Percentiles rank a stretch among this genome's conserved stretches.
Evolutionary conservation across 2,888 invertebrate species (phyloP).

Genomic region (Drosophila histrio): DNA sequence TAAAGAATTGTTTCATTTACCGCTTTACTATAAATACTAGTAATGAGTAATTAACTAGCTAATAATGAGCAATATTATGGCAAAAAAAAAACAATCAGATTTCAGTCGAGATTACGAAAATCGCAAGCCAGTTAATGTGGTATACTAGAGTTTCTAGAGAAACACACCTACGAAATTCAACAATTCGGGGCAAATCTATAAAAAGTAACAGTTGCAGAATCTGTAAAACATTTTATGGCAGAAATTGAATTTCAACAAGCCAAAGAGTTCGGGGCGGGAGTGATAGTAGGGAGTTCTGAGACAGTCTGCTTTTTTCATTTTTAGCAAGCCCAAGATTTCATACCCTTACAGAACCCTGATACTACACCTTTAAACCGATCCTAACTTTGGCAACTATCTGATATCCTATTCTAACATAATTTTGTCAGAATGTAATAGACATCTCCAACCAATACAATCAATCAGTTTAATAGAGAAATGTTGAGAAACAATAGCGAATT

Average conservation of each 20-base stretch:
- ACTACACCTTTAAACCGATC: no score
- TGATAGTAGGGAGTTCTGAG: no score
- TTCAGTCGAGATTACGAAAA: constrained; percentile 2
- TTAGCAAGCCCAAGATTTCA: no score
- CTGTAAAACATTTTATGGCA: neutral
- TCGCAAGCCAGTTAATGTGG: neutral
- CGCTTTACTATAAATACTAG: neutral
- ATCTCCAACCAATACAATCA: no score
- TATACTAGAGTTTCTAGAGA: neutral
- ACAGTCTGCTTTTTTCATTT: no score
- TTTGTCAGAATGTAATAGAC: no score
- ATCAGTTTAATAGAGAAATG: no score
- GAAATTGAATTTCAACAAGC: neutral
- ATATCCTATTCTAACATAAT: no score
- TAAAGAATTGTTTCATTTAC: neutral
- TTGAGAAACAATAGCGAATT: no score
- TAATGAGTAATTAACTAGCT: constrained; percentile 9
- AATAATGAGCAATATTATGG: constrained; percentile 4
- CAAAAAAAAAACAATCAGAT: neutral
- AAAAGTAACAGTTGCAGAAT: neutral
- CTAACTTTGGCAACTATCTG: no score
- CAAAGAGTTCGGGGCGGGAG: no score
- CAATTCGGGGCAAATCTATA: neutral
- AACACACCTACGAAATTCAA: neutral
- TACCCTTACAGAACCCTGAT: no score